A percentile compares a stretch with the other conserved stretches of the same genome.
Conservation (phyloP, 2,113 vertebrate genomes). For the Scopus umbretta region DNA sequence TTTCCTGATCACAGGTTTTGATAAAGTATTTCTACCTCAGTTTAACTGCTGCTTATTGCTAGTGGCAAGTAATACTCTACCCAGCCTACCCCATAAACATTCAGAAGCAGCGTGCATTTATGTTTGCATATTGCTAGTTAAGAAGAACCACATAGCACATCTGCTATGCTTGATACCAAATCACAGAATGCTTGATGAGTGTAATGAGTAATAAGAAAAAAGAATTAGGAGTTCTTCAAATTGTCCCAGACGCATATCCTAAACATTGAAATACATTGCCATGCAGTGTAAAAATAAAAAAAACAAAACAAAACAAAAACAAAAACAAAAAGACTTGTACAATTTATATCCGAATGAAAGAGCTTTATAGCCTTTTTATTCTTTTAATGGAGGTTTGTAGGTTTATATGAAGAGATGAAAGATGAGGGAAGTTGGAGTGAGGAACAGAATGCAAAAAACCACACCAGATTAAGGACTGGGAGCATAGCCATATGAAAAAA, state of each 20-base stretch:
- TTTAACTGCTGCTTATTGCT: neutral
- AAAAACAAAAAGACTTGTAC: neutral
- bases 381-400: neutral
- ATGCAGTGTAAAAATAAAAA: neutral
- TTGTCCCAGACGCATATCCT: neutral
- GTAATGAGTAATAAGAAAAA: slow-evolving; percentile 8
- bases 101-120: neutral
- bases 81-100: neutral
- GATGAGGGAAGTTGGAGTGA: neutral
- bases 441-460: neutral
- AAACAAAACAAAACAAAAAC: too few species aligned
- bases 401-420: neutral
- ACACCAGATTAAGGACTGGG: neutral
- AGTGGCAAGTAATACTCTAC: neutral
- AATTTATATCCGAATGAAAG: neutral
- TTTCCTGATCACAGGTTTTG: neutral
- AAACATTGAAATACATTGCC: neutral
- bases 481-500: neutral
- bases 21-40: neutral
- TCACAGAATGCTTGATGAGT: neutral
- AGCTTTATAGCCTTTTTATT: neutral
- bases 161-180: neutral
- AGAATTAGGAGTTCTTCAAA: neutral
- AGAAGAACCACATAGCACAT: slow-evolving; percentile 2
- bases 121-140: neutral